Conservation (phyloP, 2,797 vertebrate genomes). For the Steatocranus sp. region DNA sequence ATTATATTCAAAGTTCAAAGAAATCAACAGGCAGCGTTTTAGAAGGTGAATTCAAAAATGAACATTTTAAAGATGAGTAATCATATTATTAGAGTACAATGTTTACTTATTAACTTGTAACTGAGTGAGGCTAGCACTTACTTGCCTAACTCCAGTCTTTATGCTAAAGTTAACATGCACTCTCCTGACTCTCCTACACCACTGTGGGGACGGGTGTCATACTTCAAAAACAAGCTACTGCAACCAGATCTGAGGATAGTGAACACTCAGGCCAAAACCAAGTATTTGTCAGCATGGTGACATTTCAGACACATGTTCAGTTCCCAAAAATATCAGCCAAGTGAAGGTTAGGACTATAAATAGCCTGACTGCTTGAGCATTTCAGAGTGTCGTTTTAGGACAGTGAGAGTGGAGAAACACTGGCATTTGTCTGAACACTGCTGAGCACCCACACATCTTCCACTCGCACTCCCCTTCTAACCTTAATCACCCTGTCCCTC, state of each 20-base stretch:
- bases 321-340: conserved; percentile 19
- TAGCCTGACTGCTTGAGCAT: conserved; percentile 65
- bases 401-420: background rate
- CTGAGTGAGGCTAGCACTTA: background rate
- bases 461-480: fast-evolving
- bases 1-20: background rate
- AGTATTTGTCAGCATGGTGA: conserved; percentile 19
- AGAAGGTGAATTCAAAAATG: background rate
- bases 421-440: background rate
- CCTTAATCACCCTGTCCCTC: background rate
- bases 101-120: background rate
- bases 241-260: conserved; percentile 34
- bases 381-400: background rate
- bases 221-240: background rate
- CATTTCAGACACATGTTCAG: conserved; percentile 25
- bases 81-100: background rate
- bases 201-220: background rate
- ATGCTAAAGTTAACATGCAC: background rate
- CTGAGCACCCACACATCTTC: background rate
- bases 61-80: background rate
- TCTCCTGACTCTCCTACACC: background rate
- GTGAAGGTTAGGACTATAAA: conserved; percentile 65
- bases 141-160: background rate
- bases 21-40: background rate
- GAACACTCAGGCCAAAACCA: background rate